Base-by-base conservation (phyloP, 2,888 invertebrate species). In the Acanthosepion esculentum region DNA sequence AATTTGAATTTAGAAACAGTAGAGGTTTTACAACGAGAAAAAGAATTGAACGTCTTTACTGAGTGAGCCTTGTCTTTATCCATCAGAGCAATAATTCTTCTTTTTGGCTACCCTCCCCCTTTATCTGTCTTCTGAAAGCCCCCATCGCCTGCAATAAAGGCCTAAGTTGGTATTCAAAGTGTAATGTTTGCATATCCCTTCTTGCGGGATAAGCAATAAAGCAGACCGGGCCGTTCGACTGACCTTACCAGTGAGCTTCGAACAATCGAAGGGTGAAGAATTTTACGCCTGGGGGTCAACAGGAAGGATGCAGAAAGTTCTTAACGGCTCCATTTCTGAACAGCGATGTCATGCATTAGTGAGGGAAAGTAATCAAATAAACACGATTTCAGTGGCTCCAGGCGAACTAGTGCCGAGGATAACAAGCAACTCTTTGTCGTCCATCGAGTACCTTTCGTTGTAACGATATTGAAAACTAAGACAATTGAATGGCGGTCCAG, bases 371-470 rank as follows among this genome's bases (percentile, higher is more conserved):
- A 78, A 78, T 78, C 78, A 78, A 78, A 78, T 78, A 78, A 78
- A 78, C 78, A 29, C n/a, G 78, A 78, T 78, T 29, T 29, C 10
- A 29, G 29, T 78, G 10, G 78, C 78, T 78, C 78, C 78, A n/a
- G 78, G 78, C 78, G 8, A n/a, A n/a, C 78, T 55, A 55, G 78
- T 12, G 29, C 10, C 8, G 78, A 78, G 29, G 8, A 78, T n/a
- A 78, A 64, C 29, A 78, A 78, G 78, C 8, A 29, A 78, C 78
- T n/a, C 78, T 78, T 78, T 78, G 8, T 8, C 78, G 78, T 78
- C 78, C 78, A n/a, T 78, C n/a, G 78, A 78, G 78, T 78, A 78
- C 78, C n/a, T 78, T 78, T 78, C 78, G 78, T 78, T 78, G 78
- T 78, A 78, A 78, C n/a, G 78, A 78, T 78, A 78, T 78, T 78